A percentile compares a stretch with the other conserved stretches of the same genome.
These are phyloP conservation scores for Oreotrochilus melanogaster DNA, from an alignment of 2,113 vertebrate species.

Conservation along the genomic window DNA sequence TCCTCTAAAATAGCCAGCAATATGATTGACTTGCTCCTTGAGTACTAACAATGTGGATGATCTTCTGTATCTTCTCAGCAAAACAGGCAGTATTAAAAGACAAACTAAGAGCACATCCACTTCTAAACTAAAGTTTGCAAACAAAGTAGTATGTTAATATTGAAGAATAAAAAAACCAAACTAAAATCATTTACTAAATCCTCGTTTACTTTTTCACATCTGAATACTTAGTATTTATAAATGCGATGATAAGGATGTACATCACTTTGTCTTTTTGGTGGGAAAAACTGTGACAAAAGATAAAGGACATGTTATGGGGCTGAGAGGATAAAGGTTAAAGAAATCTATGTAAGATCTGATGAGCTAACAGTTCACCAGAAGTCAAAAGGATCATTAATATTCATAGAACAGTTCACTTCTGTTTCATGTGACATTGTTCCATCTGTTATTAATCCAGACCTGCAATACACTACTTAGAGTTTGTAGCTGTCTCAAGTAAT, in stretches of 20 bases:
- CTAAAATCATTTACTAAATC: not conserved
- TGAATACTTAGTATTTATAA: not conserved
- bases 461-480: not conserved
- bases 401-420: not conserved
- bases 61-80: not conserved
- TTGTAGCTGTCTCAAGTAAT: not conserved
- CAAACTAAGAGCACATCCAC: not conserved
- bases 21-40: not conserved
- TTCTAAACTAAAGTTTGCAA: not conserved
- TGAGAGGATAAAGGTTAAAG: not conserved
- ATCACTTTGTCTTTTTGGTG: rapidly evolving
- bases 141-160: not conserved
- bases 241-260: not conserved
- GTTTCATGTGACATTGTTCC: not conserved
- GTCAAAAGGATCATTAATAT: not conserved
- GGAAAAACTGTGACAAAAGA: not conserved
- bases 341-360: not conserved
- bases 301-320: not conserved
- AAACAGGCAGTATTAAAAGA: not conserved
- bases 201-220: not conserved
- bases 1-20: not conserved
- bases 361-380: not conserved
- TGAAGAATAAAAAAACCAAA: not conserved
- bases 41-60: not conserved
- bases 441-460: not conserved